Evolutionary conservation across 2,888 invertebrate species (phyloP).

Genomic region (Adelognathus sp.): DNA sequence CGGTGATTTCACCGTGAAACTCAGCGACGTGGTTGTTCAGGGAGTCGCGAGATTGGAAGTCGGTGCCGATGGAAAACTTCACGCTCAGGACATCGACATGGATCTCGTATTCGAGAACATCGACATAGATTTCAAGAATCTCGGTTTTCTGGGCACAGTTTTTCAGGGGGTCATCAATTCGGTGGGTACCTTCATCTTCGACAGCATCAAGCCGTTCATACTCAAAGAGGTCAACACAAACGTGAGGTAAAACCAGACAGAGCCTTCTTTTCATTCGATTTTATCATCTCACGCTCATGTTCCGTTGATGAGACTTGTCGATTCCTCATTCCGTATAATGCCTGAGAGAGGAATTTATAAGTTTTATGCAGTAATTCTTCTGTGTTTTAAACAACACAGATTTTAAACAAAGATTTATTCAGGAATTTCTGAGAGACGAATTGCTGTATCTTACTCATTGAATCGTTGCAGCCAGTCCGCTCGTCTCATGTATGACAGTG

Average conservation of each 20-base stretch:
- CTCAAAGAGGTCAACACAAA: slow-evolving; percentile 90
- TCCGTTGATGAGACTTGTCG: not conserved
- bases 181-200: slow-evolving; percentile 91
- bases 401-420: too few species aligned
- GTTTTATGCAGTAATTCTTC: too few species aligned
- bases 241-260: slow-evolving; percentile 78
- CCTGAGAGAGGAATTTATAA: too few species aligned
- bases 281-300: too few species aligned
- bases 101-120: slow-evolving; percentile 90
- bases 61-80: slow-evolving; percentile 88
- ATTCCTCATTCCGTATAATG: not conserved
- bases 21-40: slow-evolving; percentile 87
- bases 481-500: too few species aligned
- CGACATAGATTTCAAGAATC: slow-evolving; percentile 91
- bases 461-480: too few species aligned
- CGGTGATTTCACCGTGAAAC: slow-evolving; percentile 90
- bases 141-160: slow-evolving; percentile 88
- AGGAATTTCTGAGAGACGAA: too few species aligned
- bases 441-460: too few species aligned
- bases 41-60: slow-evolving; percentile 88
- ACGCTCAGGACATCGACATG: slow-evolving; percentile 90
- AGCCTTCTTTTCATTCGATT: not conserved
- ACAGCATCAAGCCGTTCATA: slow-evolving; percentile 93
- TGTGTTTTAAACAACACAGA: too few species aligned
- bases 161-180: slow-evolving; percentile 91